Evolutionary conservation across 2,797 vertebrate species (phyloP), one percentile per base, ranked within the genome.

Genomic region (Craterocephalus amniculus): DNA sequence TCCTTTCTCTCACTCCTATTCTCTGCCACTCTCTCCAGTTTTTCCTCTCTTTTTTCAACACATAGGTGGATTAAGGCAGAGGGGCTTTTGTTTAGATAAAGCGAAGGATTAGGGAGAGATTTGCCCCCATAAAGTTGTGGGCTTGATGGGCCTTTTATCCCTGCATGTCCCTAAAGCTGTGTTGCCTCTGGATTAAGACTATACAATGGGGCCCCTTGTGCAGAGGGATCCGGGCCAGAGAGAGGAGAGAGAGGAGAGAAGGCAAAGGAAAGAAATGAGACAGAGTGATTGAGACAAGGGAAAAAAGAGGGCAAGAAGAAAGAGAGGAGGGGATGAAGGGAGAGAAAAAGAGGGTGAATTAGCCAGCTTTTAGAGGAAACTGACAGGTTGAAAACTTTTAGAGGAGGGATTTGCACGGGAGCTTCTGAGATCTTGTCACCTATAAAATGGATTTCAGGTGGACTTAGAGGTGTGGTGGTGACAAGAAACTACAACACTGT

Each of bases 81-180:
- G 87, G 92, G 88, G 90, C 92, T 92, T 97, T 98, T 93, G 96
- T 98, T 97, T 97, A 96, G 96, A 94, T 93, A 97, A 97, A 98
- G 96, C 95, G 89, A 95, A 95, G 96, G 97, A 97, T 98, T 98
- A 98, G 95, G 95, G 90, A 95, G 90, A 96, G 95, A 95, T 97
- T 97, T 96, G 96, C 96, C 96, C 96, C 96, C 95, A 96, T 96
- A 96, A 97, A 91, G 95, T 96, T 94, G 95, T 96, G 96, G 96
- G 89, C 95, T 96, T 97, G 96, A 97, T 96, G 96, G 96, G 88
- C 95, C 96, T 97, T 98, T 98, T 97, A 98, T 98, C 97, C 96
- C 95, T 95, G 93, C 96, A 96, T 96, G 96, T 96, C 95, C 95
- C 95, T 96, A 96, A 97, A 97, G 96, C 96, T 93, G 91, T 96